These are phyloP conservation scores for Eledona agricola DNA, from an alignment of 2,888 invertebrate genomes.

Conservation along the genomic window DNA sequence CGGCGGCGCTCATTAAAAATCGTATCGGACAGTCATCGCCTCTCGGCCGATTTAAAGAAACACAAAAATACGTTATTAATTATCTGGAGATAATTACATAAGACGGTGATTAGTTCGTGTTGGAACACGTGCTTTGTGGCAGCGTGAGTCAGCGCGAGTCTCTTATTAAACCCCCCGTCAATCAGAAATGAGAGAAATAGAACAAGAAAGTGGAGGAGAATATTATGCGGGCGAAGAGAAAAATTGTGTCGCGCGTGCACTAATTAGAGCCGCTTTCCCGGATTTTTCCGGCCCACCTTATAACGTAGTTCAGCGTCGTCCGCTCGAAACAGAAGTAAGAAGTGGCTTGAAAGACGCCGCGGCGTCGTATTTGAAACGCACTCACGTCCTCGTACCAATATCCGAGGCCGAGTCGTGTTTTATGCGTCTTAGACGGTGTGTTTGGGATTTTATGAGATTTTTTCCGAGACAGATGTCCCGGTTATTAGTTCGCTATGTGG, in stretches of 20 bases:
- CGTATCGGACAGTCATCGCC: too few species aligned
- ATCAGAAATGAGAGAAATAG: slow-evolving; percentile 43
- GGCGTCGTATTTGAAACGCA: slow-evolving; percentile 60
- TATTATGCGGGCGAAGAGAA: slow-evolving; percentile 14
- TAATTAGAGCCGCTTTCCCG: slow-evolving; percentile 12
- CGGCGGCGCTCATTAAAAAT: too few species aligned
- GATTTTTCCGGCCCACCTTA: slow-evolving; percentile 10
- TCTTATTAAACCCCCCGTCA: slow-evolving; percentile 46
- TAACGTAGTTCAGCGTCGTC: slow-evolving; percentile 59
- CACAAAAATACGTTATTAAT: slow-evolving; percentile 43
- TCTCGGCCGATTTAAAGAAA: slow-evolving; percentile 31
- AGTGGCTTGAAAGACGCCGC: slow-evolving; percentile 55
- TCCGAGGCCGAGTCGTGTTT: slow-evolving; percentile 53
- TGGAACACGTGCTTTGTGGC: slow-evolving; percentile 46
- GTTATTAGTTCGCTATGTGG: slow-evolving; percentile 57
- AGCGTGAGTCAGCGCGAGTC: slow-evolving; percentile 45
- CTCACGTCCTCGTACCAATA: slow-evolving; percentile 58
- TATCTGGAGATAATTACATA: slow-evolving; percentile 49
- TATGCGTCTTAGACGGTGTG: slow-evolving; percentile 53
- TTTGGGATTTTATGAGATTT: slow-evolving; percentile 58
- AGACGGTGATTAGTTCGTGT: slow-evolving; percentile 46
- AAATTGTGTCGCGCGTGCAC: slow-evolving; percentile 1
- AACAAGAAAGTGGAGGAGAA: slow-evolving; percentile 37
- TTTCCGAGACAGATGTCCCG: slow-evolving; percentile 55
- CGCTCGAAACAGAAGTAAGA: slow-evolving; percentile 60